Evolutionary conservation across 1,140 invertebrate genomes (phyloP).

Genomic region (Neotoxoptera formosana): DNA sequence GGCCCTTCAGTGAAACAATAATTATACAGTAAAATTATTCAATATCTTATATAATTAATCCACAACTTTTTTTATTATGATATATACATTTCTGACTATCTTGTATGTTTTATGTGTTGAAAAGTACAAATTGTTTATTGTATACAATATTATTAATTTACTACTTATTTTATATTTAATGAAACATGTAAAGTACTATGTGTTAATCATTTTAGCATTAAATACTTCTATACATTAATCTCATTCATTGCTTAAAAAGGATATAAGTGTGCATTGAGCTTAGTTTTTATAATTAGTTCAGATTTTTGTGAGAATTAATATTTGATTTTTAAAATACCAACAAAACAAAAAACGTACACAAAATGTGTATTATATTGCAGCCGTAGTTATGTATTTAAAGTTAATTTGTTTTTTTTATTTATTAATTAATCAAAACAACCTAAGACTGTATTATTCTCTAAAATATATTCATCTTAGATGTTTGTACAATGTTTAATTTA

Average conservation of each 20-base stretch:
- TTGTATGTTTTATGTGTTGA: neutral
- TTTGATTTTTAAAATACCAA: neutral
- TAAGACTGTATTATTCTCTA: constrained; percentile 32
- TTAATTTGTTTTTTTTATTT: neutral
- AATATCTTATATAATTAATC: neutral
- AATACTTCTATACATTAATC: neutral
- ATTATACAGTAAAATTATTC: neutral
- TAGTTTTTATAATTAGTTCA: neutral
- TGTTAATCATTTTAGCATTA: neutral
- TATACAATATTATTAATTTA: neutral
- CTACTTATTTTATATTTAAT: constrained; percentile 31
- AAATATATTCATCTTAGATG: constrained; percentile 6
- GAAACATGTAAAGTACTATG: neutral
- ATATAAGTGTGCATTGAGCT: neutral
- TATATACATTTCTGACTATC: neutral
- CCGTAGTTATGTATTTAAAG: constrained; percentile 22
- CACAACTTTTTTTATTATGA: neutral
- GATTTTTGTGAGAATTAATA: neutral
- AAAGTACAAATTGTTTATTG: constrained; percentile 30
- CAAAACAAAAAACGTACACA: neutral
- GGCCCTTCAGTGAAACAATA: neutral
- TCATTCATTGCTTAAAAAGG: constrained; percentile 1
- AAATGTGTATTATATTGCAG: neutral
- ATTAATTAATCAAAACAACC: neutral
- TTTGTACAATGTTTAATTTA: neutral